Base-by-base conservation (phyloP, 2,888 invertebrate genomes). In the Parnassius mnemosyne region DNA sequence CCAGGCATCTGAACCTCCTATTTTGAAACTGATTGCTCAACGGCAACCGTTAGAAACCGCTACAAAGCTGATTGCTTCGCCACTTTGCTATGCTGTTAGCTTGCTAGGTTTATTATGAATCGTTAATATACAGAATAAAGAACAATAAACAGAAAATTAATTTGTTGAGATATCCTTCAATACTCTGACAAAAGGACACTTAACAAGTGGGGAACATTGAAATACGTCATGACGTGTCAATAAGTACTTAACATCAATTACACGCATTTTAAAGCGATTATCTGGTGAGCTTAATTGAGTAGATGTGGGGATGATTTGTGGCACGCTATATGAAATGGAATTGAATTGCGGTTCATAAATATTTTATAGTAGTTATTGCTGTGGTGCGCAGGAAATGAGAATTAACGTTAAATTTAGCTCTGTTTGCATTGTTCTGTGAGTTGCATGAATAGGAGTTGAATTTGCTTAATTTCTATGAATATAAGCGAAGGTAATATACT, bases 201-300 rank as follows among this genome's bases (percentile, higher is more conserved):
- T 49, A 49, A 16, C 9, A 53, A 16, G 16, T n/a, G 58, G 46
- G 61, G 62, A 60, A 68, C 65, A 67, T 70, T 69, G 63, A 72
- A 77, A 74, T 76, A 68, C 72, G 71, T 79, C 78, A 79, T 80
- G 78, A 81, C 77, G 77, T 78, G 81, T 80, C 81, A 81, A 84
- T 83, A 81, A 80, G 75, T 75, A 74, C 72, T 84, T 81, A 77
- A 76, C 80, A 78, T 71, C 81, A 82, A 84, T 86, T 83, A 82
- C 76, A 80, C 69, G 76, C 78, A 70, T 73, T 81, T 77, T 69
- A 70, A 71, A 78, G 68, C 75, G 71, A 78, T 79, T 73, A 79
- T 67, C 71, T 68, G 71, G 71, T 75, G 77, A 71, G 71, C 63
- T 71, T 70, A 69, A 74, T 74, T 75, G 70, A 75, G 69, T 69